A percentile compares a stretch with the other conserved stretches of the same genome.
These are phyloP conservation scores for Lagopus muta DNA, from an alignment of 2,113 vertebrate species.

Conservation along the genomic window DNA sequence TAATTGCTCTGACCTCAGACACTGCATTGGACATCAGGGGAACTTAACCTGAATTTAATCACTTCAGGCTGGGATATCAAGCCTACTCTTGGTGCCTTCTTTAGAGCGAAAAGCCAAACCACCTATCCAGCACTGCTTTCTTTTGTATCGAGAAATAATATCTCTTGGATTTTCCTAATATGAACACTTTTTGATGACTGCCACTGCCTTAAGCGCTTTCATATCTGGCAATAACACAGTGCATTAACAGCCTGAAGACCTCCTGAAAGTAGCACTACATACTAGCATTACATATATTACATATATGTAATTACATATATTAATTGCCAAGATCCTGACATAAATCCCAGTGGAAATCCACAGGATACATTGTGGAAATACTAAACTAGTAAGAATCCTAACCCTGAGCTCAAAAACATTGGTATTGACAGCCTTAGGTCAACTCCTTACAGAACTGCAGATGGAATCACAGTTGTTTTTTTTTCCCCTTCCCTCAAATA, in stretches of 20 bases:
- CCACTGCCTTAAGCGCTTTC: neutral
- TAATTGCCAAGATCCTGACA: neutral
- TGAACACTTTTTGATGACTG: neutral
- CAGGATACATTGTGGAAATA: neutral
- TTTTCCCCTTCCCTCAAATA: neutral
- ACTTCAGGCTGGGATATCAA: neutral
- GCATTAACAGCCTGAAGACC: neutral
- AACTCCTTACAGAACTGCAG: neutral
- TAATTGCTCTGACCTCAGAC: neutral
- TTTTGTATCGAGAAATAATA: neutral
- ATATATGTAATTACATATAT: neutral
- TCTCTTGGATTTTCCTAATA: neutral
- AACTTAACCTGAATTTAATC: neutral
- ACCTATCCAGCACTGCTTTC: neutral
- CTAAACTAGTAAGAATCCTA: neutral
- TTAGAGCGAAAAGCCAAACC: neutral
- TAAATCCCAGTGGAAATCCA: neutral
- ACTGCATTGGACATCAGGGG: neutral
- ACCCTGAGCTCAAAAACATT: neutral
- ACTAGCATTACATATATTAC: too few species aligned
- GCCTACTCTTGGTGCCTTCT: neutral
- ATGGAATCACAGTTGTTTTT: neutral
- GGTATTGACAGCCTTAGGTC: neutral
- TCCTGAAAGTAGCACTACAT: neutral
- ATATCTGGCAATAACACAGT: neutral